These are phyloP conservation scores for Limnodromus scolopaceus DNA, from an alignment of 2,797 vertebrate species.

Conservation along the genomic window DNA sequence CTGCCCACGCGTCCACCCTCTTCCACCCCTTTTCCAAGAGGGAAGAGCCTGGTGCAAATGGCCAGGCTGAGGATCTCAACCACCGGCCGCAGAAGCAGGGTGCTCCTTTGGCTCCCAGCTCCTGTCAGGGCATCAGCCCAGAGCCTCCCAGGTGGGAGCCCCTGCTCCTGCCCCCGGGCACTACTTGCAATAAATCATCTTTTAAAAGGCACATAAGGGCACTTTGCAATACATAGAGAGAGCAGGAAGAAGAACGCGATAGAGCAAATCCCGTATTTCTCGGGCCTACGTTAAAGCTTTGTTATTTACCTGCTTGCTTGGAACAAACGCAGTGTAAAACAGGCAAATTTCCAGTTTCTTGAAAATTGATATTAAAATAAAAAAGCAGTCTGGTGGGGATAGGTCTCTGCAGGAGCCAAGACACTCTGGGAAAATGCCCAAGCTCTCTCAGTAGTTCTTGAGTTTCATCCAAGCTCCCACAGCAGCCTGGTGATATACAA, in stretches of 20 bases:
- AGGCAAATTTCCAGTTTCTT: conserved; percentile 2
- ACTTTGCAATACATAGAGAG: neutral
- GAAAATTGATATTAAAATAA: conserved; percentile 36
- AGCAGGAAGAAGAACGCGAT: neutral
- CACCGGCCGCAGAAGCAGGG: accelerated
- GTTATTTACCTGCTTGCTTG: conserved; percentile 28
- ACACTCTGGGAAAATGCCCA: conserved; percentile 47
- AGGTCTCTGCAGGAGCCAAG: conserved; percentile 26
- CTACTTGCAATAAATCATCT: neutral
- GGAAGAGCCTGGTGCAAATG: accelerated
- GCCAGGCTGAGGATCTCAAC: neutral
- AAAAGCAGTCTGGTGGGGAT: conserved; percentile 19
- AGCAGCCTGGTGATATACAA: neutral
- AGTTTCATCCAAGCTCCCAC: conserved; percentile 13
- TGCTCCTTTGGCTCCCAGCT: neutral
- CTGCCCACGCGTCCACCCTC: accelerated
- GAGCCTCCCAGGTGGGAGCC: neutral
- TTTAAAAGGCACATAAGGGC: neutral
- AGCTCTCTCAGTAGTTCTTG: neutral
- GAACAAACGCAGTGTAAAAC: neutral
- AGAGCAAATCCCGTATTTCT: neutral
- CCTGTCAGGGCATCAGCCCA: neutral
- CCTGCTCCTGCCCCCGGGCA: neutral
- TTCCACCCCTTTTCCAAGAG: accelerated
- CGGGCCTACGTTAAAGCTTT: neutral